A percentile compares a stretch with the other conserved stretches of the same genome.
Conservation (phyloP, 2,888 invertebrate species). For the Drosophila villosipedis region DNA sequence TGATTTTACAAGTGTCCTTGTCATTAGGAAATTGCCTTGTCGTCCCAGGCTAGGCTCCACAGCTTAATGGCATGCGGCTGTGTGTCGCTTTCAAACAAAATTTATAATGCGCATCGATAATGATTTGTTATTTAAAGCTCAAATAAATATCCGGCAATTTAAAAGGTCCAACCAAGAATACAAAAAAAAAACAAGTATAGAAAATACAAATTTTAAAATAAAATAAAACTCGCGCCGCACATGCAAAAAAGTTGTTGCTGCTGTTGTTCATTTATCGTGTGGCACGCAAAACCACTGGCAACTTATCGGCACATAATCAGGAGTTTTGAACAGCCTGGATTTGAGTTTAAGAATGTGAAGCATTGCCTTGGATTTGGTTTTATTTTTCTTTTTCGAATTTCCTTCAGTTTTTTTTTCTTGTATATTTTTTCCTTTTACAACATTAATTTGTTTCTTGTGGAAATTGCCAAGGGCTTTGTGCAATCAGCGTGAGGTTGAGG, state of each 20-base stretch:
- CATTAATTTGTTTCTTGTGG: constrained; percentile 74
- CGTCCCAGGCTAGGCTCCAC: constrained; percentile 1
- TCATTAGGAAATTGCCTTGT: constrained; percentile 73
- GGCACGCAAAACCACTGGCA: constrained; percentile 55
- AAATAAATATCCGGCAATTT: constrained; percentile 73
- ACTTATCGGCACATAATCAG: constrained; percentile 73
- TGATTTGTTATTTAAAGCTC: constrained; percentile 76
- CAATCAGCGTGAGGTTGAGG: constrained; percentile 69
- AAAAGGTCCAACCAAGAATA: constrained; percentile 25
- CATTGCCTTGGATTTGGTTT: constrained; percentile 31
- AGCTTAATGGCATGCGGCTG: constrained; percentile 37
- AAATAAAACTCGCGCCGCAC: constrained; percentile 32
- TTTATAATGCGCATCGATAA: constrained; percentile 77
- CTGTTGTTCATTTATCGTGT: constrained; percentile 46
- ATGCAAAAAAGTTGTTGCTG: constrained; percentile 12
- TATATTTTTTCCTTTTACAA: constrained; percentile 25
- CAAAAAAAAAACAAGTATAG: neutral
- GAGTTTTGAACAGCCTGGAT: constrained; percentile 24
- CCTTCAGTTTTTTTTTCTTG: neutral
- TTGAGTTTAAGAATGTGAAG: constrained; percentile 46
- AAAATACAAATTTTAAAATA: constrained; percentile 22
- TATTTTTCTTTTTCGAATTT: neutral
- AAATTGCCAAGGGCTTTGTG: constrained; percentile 71
- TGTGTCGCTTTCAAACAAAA: constrained; percentile 31
- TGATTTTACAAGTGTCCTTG: constrained; percentile 77